Evolutionary conservation across 2,113 vertebrate genomes (phyloP).

Genomic region (Myiagra hebetior): DNA sequence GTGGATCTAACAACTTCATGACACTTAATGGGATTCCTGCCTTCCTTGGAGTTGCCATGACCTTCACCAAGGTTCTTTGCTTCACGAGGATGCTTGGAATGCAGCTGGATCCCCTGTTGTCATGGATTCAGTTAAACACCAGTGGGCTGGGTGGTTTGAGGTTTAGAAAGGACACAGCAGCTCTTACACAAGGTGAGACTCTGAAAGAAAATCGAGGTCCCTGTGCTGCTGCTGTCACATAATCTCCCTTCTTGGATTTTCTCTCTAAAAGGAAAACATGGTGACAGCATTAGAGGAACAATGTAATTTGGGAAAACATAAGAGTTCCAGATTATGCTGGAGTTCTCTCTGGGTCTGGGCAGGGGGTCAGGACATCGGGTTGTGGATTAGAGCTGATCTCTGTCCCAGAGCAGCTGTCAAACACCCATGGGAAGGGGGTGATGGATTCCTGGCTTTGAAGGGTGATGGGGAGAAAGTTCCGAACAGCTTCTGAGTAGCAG

Average conservation of each 20-base stretch:
- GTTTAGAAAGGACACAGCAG: neutral
- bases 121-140: neutral
- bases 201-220: neutral
- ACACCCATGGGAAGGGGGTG: neutral
- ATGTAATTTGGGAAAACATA: accelerated
- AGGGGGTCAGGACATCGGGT: neutral
- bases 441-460: neutral
- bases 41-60: neutral
- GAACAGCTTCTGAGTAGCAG: neutral
- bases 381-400: neutral
- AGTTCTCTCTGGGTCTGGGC: neutral
- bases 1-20: neutral
- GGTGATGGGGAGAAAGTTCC: neutral
- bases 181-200: neutral
- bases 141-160: neutral
- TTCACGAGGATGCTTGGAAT: neutral
- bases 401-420: neutral
- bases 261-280: neutral
- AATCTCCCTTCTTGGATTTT: neutral
- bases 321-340: accelerated
- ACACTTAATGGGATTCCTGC: neutral
- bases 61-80: neutral
- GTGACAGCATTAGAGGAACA: neutral
- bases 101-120: neutral
- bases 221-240: neutral